Evolutionary conservation across 2,797 vertebrate species (phyloP).

Genomic region (Channa striata): DNA sequence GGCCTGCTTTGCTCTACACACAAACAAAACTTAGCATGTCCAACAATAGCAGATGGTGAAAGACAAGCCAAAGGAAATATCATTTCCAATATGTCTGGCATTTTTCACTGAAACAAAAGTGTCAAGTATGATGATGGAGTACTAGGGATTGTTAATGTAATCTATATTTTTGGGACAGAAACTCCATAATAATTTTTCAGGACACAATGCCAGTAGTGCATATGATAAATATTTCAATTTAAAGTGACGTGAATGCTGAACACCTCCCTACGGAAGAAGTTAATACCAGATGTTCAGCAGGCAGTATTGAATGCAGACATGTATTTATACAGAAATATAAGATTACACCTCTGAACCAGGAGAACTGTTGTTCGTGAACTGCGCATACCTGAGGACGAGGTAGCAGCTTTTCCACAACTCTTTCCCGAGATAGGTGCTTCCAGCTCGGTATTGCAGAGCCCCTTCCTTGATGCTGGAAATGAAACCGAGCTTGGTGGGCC

Average conservation of each 20-base stretch:
- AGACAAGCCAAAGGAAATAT: slow-evolving; percentile 13
- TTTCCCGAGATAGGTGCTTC: slow-evolving; percentile 94
- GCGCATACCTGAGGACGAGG: slow-evolving; percentile 91
- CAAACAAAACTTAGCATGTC: background rate
- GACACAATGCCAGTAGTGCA: too few relatives aligned
- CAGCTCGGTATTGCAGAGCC: slow-evolving; percentile 88
- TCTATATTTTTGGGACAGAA: too few relatives aligned
- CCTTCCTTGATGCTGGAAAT: slow-evolving; percentile 89
- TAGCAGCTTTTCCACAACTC: slow-evolving; percentile 97
- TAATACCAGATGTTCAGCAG: too few relatives aligned
- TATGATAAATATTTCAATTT: too few relatives aligned
- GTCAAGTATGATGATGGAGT: too few relatives aligned
- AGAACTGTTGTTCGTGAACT: background rate
- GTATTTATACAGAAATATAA: background rate
- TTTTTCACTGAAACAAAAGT: background rate
- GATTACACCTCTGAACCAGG: background rate
- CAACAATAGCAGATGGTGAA: background rate
- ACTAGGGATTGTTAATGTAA: too few relatives aligned
- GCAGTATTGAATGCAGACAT: too few relatives aligned
- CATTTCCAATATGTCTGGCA: background rate
- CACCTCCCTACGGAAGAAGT: too few relatives aligned
- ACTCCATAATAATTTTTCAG: too few relatives aligned
- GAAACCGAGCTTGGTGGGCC: slow-evolving; percentile 64
- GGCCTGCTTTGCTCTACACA: background rate
- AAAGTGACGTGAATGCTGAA: too few relatives aligned